Conservation (phyloP, 2,113 vertebrate genomes). For the Anthoscopus minutus region DNA sequence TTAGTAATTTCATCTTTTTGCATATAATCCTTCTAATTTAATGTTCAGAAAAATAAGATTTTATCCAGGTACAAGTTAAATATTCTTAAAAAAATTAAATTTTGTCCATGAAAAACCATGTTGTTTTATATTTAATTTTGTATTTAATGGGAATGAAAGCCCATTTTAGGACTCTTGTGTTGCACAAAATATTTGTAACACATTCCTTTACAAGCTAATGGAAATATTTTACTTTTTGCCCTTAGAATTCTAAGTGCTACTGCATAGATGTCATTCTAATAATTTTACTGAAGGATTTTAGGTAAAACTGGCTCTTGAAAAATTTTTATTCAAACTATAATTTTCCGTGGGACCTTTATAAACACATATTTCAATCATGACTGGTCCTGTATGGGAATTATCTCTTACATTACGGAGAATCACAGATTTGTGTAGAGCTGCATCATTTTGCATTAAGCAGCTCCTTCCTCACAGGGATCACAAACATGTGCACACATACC, state of each 20-base stretch:
- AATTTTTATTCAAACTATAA: not conserved
- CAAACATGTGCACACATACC: fast-evolving
- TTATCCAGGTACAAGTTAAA: not conserved
- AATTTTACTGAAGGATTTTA: not conserved
- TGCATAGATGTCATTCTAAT: not conserved
- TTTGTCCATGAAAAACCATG: not conserved
- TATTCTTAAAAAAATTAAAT: not conserved
- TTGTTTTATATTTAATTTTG: not conserved
- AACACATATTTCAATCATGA: not conserved
- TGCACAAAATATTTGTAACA: not conserved
- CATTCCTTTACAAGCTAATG: not conserved
- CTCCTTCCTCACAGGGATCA: not conserved
- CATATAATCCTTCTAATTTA: not conserved
- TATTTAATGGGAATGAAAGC: not conserved
- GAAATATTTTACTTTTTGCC: not conserved
- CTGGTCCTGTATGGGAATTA: not conserved
- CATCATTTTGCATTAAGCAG: not conserved
- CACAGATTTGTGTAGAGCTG: not conserved
- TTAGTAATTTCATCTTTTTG: not conserved
- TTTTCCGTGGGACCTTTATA: not conserved
- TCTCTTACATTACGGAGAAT: not conserved
- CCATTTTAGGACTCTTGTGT: not conserved
- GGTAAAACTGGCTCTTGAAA: not conserved
- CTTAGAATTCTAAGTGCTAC: not conserved
- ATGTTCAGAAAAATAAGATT: not conserved